Conservation (phyloP, 2,113 vertebrate genomes). For the Ammodramus savannarum region DNA sequence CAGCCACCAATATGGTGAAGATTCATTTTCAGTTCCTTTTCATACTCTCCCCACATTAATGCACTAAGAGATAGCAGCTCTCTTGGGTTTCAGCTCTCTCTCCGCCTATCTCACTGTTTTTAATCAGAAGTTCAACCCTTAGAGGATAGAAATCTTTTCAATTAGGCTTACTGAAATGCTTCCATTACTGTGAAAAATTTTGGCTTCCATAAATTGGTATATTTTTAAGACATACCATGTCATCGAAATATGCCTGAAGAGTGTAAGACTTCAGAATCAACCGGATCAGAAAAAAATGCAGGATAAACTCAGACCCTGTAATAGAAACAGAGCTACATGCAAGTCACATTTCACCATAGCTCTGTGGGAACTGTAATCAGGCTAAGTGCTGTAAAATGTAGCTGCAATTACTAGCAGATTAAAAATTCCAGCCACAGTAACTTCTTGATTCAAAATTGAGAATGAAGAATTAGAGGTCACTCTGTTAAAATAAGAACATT, state of each 20-base stretch:
- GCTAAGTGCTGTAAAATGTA: conserved; percentile 46
- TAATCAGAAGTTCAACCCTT: background rate
- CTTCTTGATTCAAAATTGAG: background rate
- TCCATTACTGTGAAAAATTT: background rate
- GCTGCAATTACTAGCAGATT: conserved; percentile 49
- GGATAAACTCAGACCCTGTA: background rate
- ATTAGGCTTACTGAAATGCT: background rate
- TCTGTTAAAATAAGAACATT: background rate
- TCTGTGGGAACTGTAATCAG: conserved; percentile 56
- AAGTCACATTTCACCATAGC: conserved; percentile 27
- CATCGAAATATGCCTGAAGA: background rate
- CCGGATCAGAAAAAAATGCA: background rate
- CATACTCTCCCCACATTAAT: background rate
- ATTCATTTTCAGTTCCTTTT: background rate
- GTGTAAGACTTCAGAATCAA: background rate
- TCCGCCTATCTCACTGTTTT: background rate
- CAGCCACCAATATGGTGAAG: background rate
- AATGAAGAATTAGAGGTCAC: conserved; percentile 11
- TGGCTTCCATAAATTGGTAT: background rate
- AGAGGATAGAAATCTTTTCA: background rate
- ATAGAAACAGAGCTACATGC: background rate
- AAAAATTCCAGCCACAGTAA: conserved; percentile 32
- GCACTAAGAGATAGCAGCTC: background rate
- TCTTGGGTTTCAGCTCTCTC: background rate
- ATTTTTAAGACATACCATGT: background rate